Conservation (phyloP, 2,113 vertebrate species). For the Tenebrosternarchus preto region DNA sequence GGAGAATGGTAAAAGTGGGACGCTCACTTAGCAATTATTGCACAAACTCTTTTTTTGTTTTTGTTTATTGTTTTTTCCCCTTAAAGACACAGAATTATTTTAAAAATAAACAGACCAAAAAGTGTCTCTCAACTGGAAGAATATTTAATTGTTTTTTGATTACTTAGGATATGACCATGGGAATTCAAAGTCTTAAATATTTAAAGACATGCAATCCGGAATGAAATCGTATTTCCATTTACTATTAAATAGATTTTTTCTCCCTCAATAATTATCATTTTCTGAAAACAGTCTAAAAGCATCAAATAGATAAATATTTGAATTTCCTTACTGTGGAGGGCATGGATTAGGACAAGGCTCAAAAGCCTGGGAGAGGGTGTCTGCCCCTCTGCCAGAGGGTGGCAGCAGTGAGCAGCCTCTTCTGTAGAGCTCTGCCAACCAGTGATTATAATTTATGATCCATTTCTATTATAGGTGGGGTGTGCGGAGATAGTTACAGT, state of each 20-base stretch:
- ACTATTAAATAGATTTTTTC: slow-evolving; percentile 71
- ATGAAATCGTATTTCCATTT: slow-evolving; percentile 74
- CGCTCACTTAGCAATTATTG: slow-evolving; percentile 74
- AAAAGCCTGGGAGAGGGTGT: slow-evolving; percentile 15
- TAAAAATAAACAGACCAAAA: slow-evolving; percentile 79
- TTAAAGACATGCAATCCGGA: slow-evolving; percentile 74
- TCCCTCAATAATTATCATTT: slow-evolving; percentile 65
- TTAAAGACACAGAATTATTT: slow-evolving; percentile 73
- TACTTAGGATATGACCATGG: slow-evolving; percentile 77
- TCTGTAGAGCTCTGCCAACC: slow-evolving; percentile 87
- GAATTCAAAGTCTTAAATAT: slow-evolving; percentile 79
- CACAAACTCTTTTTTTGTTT: slow-evolving; percentile 68
- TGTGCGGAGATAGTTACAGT: slow-evolving; percentile 96
- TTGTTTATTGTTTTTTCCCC: slow-evolving; percentile 46
- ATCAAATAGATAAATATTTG: slow-evolving; percentile 59
- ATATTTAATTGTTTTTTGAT: slow-evolving; percentile 87
- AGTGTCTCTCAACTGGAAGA: slow-evolving; percentile 74
- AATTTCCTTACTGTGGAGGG: slow-evolving; percentile 56
- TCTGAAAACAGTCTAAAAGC: slow-evolving; percentile 64
- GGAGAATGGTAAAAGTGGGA: slow-evolving; percentile 72
- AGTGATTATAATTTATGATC: slow-evolving; percentile 91
- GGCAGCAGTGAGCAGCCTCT: slow-evolving; percentile 81
- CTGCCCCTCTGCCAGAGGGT: slow-evolving; percentile 73
- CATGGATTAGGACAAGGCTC: slow-evolving; percentile 42
- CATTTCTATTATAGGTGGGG: slow-evolving; percentile 98